These are phyloP conservation scores for Trissolcus brochymenae DNA, from an alignment of 2,888 invertebrate species.

Conservation along the genomic window DNA sequence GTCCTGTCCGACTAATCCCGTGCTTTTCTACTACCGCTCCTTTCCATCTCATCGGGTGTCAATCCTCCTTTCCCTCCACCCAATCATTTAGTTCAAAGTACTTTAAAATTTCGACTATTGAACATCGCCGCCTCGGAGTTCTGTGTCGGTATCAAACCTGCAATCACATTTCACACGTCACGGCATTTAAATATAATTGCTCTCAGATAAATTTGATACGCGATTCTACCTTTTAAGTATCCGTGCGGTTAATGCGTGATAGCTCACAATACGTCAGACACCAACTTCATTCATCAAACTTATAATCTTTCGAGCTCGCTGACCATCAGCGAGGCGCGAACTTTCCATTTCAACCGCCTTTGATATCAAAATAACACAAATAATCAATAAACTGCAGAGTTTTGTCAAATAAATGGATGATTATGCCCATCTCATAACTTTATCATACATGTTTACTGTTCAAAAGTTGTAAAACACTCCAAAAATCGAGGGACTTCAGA, in stretches of 20 bases:
- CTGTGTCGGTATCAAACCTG: slow-evolving; percentile 38
- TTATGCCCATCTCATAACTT: no score
- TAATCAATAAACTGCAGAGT: slow-evolving; percentile 18
- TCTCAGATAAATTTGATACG: not conserved
- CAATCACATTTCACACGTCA: slow-evolving; percentile 51
- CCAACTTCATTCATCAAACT: slow-evolving; percentile 1
- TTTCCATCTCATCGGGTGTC: not conserved
- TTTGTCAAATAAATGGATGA: not conserved
- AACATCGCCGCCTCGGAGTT: slow-evolving; percentile 22
- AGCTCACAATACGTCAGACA: not conserved
- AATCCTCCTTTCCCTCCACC: slow-evolving; percentile 1
- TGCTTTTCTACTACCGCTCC: slow-evolving; percentile 11
- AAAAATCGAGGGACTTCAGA: no score
- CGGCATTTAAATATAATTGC: slow-evolving; percentile 25
- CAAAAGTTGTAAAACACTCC: no score
- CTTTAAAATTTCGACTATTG: slow-evolving; percentile 30
- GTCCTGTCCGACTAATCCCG: slow-evolving; percentile 14
- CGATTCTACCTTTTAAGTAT: not conserved
- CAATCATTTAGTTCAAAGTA: slow-evolving; percentile 23
- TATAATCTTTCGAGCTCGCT: slow-evolving; percentile 31
- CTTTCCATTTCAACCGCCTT: slow-evolving; percentile 40
- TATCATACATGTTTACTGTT: no score
- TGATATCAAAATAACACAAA: slow-evolving; percentile 28
- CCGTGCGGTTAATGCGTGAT: not conserved
- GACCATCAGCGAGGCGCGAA: slow-evolving; percentile 34